Base-by-base conservation (phyloP, 2,888 invertebrate genomes). In the Phlogophora meticulosa region DNA sequence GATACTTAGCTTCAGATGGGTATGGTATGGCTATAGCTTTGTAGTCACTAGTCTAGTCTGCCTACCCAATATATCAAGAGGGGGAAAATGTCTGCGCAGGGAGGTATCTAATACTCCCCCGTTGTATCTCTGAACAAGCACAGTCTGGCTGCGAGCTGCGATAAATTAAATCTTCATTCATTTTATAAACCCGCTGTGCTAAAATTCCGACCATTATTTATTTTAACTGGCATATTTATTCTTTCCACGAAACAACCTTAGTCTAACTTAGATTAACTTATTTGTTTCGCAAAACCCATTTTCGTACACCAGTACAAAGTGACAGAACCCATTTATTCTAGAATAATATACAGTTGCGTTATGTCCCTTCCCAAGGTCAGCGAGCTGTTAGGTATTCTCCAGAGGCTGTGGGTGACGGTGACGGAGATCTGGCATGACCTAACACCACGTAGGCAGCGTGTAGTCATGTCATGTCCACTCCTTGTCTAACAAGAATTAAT, bases 391-490 rank as follows among this genome's bases (percentile, higher is more conserved):
- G 69, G 67, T 78, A 80, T 70, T 78, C 69, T 78, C 76, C 61
- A 64, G 70, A 66, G 70, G 66, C 66, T 58, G 81, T 69, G 78
- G 81, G 76, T 79, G 72, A 70, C 71, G 65, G 61, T 76, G 72
- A 78, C 71, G 28, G 43, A 42, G 57, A 72, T 78, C 72, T 63
- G 45, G 70, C 62, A 77, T 82, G 81, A 83, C 77, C 66, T 81
- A 82, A 78, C 61, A 51, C 36, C 59, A 79, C 82, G 82, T 80
- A 82, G 82, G 82, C 70, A 68, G 79, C 43, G 59, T 48, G 55
- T 49, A 78, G 63, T 66, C 70, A 69, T 67, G 68, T 72, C 72
- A 72, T 76, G 73, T 80, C 76, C 77, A 80, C 63, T 76, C 56
- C 56, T 57, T 48, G 53, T 58, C 53, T 46, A 68, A 68, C 70